A percentile compares a stretch with the other conserved stretches of the same genome.
Conservation (phyloP, 2,888 invertebrate genomes). For the Clusia tigrina region DNA sequence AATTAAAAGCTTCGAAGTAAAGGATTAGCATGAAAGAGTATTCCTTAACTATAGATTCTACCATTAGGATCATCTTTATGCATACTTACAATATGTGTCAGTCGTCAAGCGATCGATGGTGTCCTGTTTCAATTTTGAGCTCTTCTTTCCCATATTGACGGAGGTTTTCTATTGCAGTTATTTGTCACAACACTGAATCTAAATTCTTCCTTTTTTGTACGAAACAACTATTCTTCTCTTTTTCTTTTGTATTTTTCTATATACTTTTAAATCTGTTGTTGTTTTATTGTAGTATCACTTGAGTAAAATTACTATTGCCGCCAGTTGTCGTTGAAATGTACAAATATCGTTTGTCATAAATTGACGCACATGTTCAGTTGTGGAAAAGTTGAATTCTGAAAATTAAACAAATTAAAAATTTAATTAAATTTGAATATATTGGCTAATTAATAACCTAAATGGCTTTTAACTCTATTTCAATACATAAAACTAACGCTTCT, state of each 20-base stretch:
- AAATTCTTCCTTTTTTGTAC: not conserved
- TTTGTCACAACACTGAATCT: not conserved
- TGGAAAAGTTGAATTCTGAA: not conserved
- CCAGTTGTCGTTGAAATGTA: not conserved
- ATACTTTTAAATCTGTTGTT: not conserved
- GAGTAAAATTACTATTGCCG: too few relatives aligned
- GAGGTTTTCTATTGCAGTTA: slow-evolving; percentile 17
- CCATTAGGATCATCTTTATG: not conserved
- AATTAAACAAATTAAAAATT: not conserved
- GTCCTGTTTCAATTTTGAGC: slow-evolving; percentile 94
- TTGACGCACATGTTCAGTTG: not conserved
- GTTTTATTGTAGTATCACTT: not conserved
- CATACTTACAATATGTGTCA: slow-evolving; percentile 89
- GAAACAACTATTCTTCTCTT: not conserved
- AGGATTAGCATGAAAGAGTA: slow-evolving; percentile 25
- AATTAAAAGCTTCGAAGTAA: too few relatives aligned
- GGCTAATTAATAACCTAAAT: too few relatives aligned
- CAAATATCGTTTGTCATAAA: not conserved
- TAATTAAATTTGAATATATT: too few relatives aligned
- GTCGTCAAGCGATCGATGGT: slow-evolving; percentile 91
- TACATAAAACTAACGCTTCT: too few relatives aligned
- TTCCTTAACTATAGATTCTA: not conserved
- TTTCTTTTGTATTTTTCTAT: not conserved
- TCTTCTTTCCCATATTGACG: slow-evolving; percentile 89
- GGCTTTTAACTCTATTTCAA: too few relatives aligned